These are phyloP conservation scores for Lophotriccus pileatus DNA, from an alignment of 2,797 vertebrate species.

Conservation along the genomic window DNA sequence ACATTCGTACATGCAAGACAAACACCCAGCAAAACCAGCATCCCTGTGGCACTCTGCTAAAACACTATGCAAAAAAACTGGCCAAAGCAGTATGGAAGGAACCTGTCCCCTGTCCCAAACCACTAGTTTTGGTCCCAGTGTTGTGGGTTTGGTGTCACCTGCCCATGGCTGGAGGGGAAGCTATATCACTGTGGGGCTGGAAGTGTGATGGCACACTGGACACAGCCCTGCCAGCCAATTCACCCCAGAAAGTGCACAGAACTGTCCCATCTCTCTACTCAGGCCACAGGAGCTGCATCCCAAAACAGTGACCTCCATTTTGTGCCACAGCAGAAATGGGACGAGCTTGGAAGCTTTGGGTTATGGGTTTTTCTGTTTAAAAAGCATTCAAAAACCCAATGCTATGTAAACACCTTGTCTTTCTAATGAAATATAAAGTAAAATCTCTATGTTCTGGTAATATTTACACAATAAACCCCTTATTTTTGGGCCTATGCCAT, in stretches of 20 bases:
- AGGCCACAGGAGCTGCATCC: neutral
- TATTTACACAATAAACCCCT: slow-evolving; percentile 66
- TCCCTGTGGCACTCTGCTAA: neutral
- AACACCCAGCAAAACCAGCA: neutral
- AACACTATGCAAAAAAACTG: neutral
- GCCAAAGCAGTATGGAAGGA: neutral
- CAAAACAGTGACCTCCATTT: neutral
- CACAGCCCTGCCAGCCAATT: neutral
- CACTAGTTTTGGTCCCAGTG: accelerated
- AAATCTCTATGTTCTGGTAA: slow-evolving; percentile 61
- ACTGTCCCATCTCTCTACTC: neutral
- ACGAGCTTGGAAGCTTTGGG: slow-evolving; percentile 2
- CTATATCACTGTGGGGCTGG: neutral
- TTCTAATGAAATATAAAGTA: slow-evolving; percentile 60
- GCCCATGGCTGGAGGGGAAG: neutral
- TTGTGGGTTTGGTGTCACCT: neutral
- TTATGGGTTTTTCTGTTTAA: neutral
- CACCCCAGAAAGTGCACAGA: neutral
- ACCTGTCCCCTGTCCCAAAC: neutral
- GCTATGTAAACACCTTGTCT: slow-evolving; percentile 40
- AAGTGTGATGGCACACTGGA: neutral
- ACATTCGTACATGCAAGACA: neutral
- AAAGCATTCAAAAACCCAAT: slow-evolving; percentile 37
- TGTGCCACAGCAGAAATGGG: neutral
- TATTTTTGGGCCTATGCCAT: neutral